Evolutionary conservation across 2,888 invertebrate species (phyloP), one percentile per base, ranked within the genome.

Genomic region (Holacanthella duospinosa): DNA sequence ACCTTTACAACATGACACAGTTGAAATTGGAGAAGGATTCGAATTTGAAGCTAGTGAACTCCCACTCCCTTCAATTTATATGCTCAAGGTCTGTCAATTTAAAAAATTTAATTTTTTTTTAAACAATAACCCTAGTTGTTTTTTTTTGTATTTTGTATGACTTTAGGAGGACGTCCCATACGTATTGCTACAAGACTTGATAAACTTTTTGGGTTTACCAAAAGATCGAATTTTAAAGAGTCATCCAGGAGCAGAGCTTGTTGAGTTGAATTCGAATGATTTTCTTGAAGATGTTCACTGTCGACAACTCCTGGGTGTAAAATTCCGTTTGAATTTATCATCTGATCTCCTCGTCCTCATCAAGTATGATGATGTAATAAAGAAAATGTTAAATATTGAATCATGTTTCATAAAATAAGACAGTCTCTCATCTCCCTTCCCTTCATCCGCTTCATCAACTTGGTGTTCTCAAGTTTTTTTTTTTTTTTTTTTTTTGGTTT

Each of bases 1-100:
- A 55, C 75, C 75, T 2, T 67, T 68, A 19, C 73, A 71, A 55
- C 68, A 67, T 25, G 71, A 71, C 74, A 68, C 56, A 64, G 64
- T 61, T 60, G 67, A 61, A 78, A 71, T 74, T 43, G 68, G 71
- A 55, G 81, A 82, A 73, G 83, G 85, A 74, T 82, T 89, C 66
- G 89, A 89, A 77, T 85, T 91, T 75, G 90, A 91, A 78, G 84
- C 87, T 76, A 86, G 88, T 68, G 89, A 89, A 75, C 81, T 83
- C 59, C 85, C 87, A 27, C 80, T 91, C 64, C 90, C 91, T 16
- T 88, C 88, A 60, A 82, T 91, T 71, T 92, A 91, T 79, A 84
- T 85, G 69, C 79, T 90, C 26, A 72, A 72, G 68, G 72, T 72
- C 63, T 28, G 27, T 44, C 16, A 9, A 59, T 21, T 55, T 54